Evolutionary conservation across 2,113 vertebrate species (phyloP), one percentile per base, ranked within the genome.

Genomic region (Nansenia antarctica): DNA sequence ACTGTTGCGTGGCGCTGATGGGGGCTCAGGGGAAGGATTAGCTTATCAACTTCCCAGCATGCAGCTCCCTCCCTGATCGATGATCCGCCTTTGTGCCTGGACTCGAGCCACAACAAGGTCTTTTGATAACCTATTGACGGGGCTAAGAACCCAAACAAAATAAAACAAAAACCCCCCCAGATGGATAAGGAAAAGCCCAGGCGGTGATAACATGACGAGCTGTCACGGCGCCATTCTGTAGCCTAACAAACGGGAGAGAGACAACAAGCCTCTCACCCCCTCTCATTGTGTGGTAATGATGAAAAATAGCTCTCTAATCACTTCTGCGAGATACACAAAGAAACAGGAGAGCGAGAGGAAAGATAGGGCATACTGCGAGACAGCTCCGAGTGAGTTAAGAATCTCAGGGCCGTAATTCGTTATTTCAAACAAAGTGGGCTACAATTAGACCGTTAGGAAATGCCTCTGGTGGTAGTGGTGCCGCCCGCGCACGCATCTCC

Each of bases 81-180:
- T 92, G 85, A 70, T 67, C 76, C 15, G 39, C 85, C 80, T 87
- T 87, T 86, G 86, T 83, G 86, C 72, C 79, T 27, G 65, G 70
- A 79, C 84, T 74, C 73, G 70, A 70, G 78, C 77, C 76, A 67
- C 30, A 62, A 86, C 88, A 88, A 90, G 87, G 85, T 88, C 88
- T 89, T 85, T 85, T 80, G 89, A 90, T 92, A 91, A 93, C 88
- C 90, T 91, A 89, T 90, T 79, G 91, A 89, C 88, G 70, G 14
- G 70, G 47, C 62, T 61, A 65, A 78, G 77, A 73, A 80, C 53
- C 8, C 65, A 24, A 83, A 73, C 66, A 69, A 62, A 73, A 65
- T 27, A 22, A 69, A 77, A 71, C 79, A 78, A 76, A 52, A 55
- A 62, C 47, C 70, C 26, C 20, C 20, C 14, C 52, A 27, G 20